Conservation (phyloP, 2,797 vertebrate genomes). For the Typhlichthys eigenmanni region DNA sequence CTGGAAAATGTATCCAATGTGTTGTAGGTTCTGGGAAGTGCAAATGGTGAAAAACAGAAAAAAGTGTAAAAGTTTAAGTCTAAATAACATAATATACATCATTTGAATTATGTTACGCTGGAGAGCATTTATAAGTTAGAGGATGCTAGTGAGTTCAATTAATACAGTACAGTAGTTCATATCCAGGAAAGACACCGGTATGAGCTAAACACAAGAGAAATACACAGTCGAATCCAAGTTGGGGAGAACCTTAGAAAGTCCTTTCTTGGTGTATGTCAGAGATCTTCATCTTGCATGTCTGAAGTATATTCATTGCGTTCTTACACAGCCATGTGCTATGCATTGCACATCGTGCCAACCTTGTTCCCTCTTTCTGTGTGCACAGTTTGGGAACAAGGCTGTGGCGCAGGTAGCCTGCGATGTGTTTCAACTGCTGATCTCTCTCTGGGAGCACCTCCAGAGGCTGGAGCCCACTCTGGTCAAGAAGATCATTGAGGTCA, state of each 20-base stretch:
- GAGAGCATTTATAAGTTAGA: too few species aligned
- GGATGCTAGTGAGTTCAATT: too few species aligned
- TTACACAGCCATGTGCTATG: not conserved
- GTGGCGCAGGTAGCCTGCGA: constrained; percentile 95
- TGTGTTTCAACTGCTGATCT: constrained; percentile 90
- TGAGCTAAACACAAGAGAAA: too few species aligned
- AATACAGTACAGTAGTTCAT: too few species aligned
- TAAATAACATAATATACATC: too few species aligned
- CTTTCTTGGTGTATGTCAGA: not conserved
- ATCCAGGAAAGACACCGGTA: too few species aligned
- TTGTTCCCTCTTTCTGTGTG: constrained; percentile 4
- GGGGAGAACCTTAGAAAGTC: not conserved
- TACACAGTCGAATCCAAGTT: too few species aligned
- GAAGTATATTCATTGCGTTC: not conserved
- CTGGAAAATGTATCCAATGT: too few species aligned
- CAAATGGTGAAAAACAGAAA: too few species aligned
- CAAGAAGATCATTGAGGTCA: constrained; percentile 93
- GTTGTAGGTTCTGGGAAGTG: too few species aligned
- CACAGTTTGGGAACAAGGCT: constrained; percentile 90
- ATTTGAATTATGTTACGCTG: too few species aligned
- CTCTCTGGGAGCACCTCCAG: constrained; percentile 92
- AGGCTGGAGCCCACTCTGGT: constrained; percentile 84
- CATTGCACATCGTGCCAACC: not conserved
- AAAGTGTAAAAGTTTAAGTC: too few species aligned
- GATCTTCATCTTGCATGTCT: not conserved